phyloP scores from a whole-genome alignment of 2,113 vertebrate genomes.

The Stigmatopora nigra region DNA sequence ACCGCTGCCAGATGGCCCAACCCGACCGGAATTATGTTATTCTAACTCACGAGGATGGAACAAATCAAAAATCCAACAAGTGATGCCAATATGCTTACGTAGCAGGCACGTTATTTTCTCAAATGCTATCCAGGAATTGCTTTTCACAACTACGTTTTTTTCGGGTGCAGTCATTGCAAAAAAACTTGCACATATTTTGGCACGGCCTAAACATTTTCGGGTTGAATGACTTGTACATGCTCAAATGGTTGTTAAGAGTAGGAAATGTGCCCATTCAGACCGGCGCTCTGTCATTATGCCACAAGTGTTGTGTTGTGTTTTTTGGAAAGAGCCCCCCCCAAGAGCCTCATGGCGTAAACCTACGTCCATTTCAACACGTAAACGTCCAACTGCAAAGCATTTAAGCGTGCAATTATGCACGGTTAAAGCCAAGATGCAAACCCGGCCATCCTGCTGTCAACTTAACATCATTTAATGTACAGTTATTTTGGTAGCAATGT shows the following conservation, averaged over 20 bases:
- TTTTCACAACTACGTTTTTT: background rate
- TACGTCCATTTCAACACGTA: slow-evolving; percentile 18
- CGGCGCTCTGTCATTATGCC: slow-evolving; percentile 46
- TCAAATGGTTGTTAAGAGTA: slow-evolving; percentile 57
- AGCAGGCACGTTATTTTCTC: background rate
- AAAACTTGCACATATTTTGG: slow-evolving; percentile 23
- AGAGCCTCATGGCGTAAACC: slow-evolving; percentile 33
- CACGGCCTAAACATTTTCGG: slow-evolving; percentile 31
- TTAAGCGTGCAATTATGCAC: slow-evolving; percentile 1
- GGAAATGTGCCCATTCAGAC: slow-evolving; percentile 43
- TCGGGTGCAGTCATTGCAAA: slow-evolving; percentile 5
- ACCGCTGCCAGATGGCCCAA: background rate
- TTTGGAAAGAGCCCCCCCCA: slow-evolving; percentile 54
- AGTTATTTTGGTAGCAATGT: background rate
- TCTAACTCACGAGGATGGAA: background rate
- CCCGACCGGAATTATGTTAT: background rate
- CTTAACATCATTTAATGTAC: background rate
- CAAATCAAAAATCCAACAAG: background rate
- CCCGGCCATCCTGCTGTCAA: background rate
- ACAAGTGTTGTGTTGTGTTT: slow-evolving; percentile 51
- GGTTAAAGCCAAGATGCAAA: background rate
- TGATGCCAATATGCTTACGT: background rate
- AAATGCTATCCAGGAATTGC: background rate
- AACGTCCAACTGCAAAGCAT: background rate
- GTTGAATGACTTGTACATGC: slow-evolving; percentile 48